Conservation (phyloP, 1,140 invertebrate species). For the Drosophila kanapiae region DNA sequence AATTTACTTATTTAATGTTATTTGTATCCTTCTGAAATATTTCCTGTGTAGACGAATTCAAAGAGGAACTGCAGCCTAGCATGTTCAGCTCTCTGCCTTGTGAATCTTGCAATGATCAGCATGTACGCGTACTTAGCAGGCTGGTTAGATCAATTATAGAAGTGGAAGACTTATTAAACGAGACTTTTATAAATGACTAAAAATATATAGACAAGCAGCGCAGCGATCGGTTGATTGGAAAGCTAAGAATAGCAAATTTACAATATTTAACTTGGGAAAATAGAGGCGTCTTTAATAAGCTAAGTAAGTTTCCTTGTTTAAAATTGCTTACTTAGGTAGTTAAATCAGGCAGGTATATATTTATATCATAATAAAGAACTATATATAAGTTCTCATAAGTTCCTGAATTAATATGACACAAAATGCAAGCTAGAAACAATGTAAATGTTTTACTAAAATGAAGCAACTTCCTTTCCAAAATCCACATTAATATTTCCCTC, state of each 20-base stretch:
- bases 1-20: too few species aligned
- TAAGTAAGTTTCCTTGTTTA: not conserved
- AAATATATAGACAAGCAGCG: constrained; percentile 11
- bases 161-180: constrained; percentile 38
- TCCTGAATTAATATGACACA: not conserved
- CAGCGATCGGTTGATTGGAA: constrained; percentile 18
- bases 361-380: too few species aligned
- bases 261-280: not conserved
- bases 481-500: not conserved
- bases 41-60: constrained; percentile 5
- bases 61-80: constrained; percentile 15
- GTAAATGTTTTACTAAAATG: too few species aligned
- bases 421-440: too few species aligned
- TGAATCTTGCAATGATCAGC: constrained; percentile 41
- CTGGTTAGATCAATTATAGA: constrained; percentile 48
- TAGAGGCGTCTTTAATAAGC: not conserved
- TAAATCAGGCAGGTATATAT: too few species aligned
- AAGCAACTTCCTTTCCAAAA: not conserved
- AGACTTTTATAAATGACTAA: constrained; percentile 36
- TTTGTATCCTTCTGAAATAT: not conserved
- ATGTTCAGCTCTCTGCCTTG: constrained; percentile 17
- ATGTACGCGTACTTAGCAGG: constrained; percentile 43
- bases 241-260: not conserved
- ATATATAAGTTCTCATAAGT: not conserved
- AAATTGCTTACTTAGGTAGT: not conserved